phyloP scores from a whole-genome alignment of 2,113 vertebrate species.

The Mormyrus iriodes region DNA sequence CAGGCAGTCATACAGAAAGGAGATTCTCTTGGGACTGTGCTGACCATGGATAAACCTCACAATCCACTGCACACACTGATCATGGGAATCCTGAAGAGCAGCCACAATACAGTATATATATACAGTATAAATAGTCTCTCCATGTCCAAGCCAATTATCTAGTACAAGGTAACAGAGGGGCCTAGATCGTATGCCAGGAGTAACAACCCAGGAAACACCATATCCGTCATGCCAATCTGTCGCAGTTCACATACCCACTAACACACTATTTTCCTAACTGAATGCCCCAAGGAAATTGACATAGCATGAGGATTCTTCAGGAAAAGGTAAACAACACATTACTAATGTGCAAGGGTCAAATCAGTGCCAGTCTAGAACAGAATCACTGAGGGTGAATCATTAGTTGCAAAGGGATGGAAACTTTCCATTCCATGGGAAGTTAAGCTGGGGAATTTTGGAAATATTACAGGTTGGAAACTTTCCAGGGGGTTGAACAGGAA shows the following conservation, averaged over 20 bases:
- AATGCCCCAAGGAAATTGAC: not conserved
- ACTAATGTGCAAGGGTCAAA: not conserved
- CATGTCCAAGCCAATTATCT: not conserved
- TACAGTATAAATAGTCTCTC: not conserved
- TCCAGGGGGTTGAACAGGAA: no score
- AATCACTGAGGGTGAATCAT: not conserved
- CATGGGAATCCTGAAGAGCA: constrained; percentile 83
- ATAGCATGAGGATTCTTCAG: not conserved
- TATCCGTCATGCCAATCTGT: not conserved
- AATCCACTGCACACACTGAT: constrained; percentile 95
- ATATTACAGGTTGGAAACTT: no score
- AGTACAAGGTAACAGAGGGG: not conserved
- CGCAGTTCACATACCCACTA: not conserved
- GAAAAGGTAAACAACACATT: not conserved
- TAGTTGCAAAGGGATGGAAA: not conserved
- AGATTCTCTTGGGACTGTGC: constrained; percentile 94
- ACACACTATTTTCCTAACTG: not conserved
- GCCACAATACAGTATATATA: not conserved
- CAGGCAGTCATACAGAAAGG: constrained; percentile 94
- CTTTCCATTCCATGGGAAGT: not conserved
- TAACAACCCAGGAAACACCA: not conserved
- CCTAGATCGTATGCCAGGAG: not conserved
- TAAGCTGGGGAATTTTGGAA: no score
- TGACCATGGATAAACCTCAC: constrained; percentile 92
- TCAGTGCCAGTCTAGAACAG: not conserved